phyloP scores from a whole-genome alignment of 2,888 invertebrate genomes.

The Synergus gifuensis region DNA sequence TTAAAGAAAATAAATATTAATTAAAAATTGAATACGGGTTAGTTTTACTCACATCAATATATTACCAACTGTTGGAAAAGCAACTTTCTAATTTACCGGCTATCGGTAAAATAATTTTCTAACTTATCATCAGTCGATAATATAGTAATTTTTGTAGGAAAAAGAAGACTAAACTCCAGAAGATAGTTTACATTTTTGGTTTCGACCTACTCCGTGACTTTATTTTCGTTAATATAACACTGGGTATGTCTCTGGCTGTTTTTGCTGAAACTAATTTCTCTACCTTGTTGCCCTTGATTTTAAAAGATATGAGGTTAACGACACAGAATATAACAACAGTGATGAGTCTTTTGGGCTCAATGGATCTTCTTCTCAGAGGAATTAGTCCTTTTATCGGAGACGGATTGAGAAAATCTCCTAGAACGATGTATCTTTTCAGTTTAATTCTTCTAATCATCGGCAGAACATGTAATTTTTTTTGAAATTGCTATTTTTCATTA shows the following conservation, averaged over 20 bases:
- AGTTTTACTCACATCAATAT: not conserved
- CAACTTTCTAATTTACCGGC: not conserved
- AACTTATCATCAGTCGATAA: not conserved
- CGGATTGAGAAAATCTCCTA: conserved; percentile 81
- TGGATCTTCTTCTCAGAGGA: conserved; percentile 81
- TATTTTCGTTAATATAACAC: conserved; percentile 83
- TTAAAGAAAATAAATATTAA: not conserved
- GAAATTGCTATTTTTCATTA: not conserved
- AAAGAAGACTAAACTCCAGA: conserved; percentile 53
- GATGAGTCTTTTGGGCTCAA: conserved; percentile 81
- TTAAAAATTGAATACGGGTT: too few relatives aligned
- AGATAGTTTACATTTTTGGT: conserved; percentile 82
- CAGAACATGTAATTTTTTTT: conserved; percentile 80
- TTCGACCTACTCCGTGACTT: conserved; percentile 84
- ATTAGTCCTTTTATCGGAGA: conserved; percentile 84
- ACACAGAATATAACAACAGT: conserved; percentile 82
- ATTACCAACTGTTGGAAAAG: not conserved
- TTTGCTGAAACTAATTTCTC: conserved; percentile 86
- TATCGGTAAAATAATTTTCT: not conserved
- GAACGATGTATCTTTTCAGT: conserved; percentile 83
- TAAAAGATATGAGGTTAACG: conserved; percentile 82
- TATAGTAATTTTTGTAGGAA: not conserved
- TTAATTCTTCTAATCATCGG: conserved; percentile 81
- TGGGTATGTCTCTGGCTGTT: conserved; percentile 84
- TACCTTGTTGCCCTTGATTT: conserved; percentile 83